Conservation (phyloP, 2,113 vertebrate genomes). For the Callopanchax toddi region DNA sequence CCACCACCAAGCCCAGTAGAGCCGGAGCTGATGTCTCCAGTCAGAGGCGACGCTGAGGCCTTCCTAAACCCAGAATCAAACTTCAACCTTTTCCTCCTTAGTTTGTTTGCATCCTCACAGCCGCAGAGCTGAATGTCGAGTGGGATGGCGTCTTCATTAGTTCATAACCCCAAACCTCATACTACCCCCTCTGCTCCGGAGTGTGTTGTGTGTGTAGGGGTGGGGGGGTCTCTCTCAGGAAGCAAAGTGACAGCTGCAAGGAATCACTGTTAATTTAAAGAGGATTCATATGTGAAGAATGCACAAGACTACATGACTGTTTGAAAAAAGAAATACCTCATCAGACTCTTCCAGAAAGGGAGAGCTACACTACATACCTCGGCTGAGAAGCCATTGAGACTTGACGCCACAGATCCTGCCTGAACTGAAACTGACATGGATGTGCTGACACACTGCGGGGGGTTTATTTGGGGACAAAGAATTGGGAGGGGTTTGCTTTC, state of each 20-base stretch:
- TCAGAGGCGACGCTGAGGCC: constrained; percentile 9
- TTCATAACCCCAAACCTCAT: constrained; percentile 45
- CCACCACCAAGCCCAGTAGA: constrained; percentile 1
- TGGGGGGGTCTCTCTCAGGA: constrained; percentile 75
- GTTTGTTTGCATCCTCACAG: constrained; percentile 27
- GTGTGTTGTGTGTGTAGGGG: too few species aligned
- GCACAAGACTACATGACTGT: constrained; percentile 62
- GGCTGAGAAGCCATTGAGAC: constrained; percentile 57
- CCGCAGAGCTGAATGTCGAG: constrained; percentile 16
- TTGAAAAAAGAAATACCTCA: constrained; percentile 72
- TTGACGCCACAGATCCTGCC: constrained; percentile 41
- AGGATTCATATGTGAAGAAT: constrained; percentile 59
- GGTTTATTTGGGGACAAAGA: constrained; percentile 52
- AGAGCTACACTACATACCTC: constrained; percentile 75
- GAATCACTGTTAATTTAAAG: constrained; percentile 54
- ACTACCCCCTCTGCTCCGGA: constrained; percentile 35
- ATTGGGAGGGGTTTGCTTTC: constrained; percentile 41
- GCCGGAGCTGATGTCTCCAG: constrained; percentile 17
- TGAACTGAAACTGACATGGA: constrained; percentile 43
- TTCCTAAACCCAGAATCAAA: constrained; percentile 18
- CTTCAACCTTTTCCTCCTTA: constrained; percentile 6
- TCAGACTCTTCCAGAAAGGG: constrained; percentile 57
- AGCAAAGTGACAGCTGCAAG: constrained; percentile 59
- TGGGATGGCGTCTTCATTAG: constrained; percentile 6
- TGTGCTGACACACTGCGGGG: constrained; percentile 52